Evolutionary conservation across 2,113 vertebrate genomes (phyloP).

Genomic region (Brachionichthys hirsutus): DNA sequence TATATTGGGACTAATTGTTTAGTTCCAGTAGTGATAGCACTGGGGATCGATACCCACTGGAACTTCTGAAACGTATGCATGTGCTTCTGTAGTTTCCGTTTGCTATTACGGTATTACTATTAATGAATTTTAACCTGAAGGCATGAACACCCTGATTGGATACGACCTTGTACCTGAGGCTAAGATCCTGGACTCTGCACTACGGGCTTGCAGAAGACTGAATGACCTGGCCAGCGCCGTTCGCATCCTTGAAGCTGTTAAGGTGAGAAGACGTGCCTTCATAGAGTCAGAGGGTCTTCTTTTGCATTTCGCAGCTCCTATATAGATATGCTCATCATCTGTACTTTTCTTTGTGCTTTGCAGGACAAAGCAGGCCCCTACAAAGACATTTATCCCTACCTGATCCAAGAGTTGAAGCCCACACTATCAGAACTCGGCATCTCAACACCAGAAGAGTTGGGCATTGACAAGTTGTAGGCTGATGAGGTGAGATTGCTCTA

Average conservation of each 20-base stretch:
- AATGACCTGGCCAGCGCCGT: slow-evolving; percentile 95
- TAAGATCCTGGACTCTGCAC: slow-evolving; percentile 93
- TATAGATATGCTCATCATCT: not conserved
- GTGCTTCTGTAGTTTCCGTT: not conserved
- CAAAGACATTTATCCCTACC: slow-evolving; percentile 96
- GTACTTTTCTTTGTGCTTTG: not conserved
- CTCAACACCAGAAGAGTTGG: slow-evolving; percentile 95
- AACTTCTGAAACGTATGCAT: too few relatives aligned
- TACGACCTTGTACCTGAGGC: slow-evolving; percentile 96
- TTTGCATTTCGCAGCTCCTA: not conserved
- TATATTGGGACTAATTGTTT: too few relatives aligned
- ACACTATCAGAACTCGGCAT: slow-evolving; percentile 94
- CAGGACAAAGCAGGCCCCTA: slow-evolving; percentile 94
- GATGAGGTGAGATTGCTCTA: slow-evolving; percentile 40
- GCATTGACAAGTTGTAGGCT: slow-evolving; percentile 86
- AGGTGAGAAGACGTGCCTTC: slow-evolving; percentile 76
- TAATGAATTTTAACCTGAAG: slow-evolving; percentile 62
- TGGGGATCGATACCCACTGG: too few relatives aligned
- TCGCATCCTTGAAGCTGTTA: slow-evolving; percentile 94
- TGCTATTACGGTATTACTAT: not conserved
- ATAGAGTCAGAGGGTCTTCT: not conserved
- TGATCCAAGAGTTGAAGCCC: slow-evolving; percentile 94
- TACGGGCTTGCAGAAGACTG: slow-evolving; percentile 91
- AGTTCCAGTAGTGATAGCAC: too few relatives aligned
- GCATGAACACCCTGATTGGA: slow-evolving; percentile 91